A percentile compares a stretch with the other conserved stretches of the same genome.
These are phyloP conservation scores for Clitarchus hookeri DNA, from an alignment of 2,888 invertebrate species.

Conservation along the genomic window DNA sequence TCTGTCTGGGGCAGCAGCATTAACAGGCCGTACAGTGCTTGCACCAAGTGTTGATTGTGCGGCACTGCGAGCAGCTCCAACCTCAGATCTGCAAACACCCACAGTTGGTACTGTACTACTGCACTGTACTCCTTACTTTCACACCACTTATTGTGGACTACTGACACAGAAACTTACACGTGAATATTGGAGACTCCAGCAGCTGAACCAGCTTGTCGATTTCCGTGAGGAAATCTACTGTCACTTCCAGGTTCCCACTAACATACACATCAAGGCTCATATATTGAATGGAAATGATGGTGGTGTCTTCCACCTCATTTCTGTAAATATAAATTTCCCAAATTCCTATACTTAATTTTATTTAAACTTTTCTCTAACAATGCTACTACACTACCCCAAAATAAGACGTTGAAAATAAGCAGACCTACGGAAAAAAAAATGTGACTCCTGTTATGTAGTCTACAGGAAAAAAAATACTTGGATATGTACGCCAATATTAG, in stretches of 20 bases:
- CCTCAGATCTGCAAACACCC: conserved; percentile 72
- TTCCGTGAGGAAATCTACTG: conserved; percentile 93
- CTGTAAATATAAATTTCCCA: too few species aligned
- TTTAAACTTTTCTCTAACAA: too few species aligned
- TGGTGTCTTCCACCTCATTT: too few species aligned
- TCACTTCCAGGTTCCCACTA: conserved; percentile 93
- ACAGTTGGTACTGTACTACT: not conserved
- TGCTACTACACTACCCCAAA: too few species aligned
- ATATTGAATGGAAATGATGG: not conserved
- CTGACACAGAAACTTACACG: conserved; percentile 72
- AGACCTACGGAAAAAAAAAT: too few species aligned
- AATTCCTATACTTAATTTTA: too few species aligned
- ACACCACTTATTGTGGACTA: too few species aligned
- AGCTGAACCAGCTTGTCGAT: conserved; percentile 97
- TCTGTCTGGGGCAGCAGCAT: conserved; percentile 98
- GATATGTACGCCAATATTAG: too few species aligned
- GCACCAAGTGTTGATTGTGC: conserved; percentile 77
- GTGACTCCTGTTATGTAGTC: too few species aligned
- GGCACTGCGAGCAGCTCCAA: conserved; percentile 84
- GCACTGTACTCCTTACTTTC: too few species aligned
- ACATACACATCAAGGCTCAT: conserved; percentile 29
- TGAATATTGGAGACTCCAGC: conserved; percentile 98
- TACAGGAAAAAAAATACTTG: too few species aligned
- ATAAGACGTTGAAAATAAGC: too few species aligned
- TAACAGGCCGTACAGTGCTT: conserved; percentile 90